Evolutionary conservation across 1,140 invertebrate species (phyloP), one percentile per base, ranked within the genome.

Genomic region (Capitella teleta): DNA sequence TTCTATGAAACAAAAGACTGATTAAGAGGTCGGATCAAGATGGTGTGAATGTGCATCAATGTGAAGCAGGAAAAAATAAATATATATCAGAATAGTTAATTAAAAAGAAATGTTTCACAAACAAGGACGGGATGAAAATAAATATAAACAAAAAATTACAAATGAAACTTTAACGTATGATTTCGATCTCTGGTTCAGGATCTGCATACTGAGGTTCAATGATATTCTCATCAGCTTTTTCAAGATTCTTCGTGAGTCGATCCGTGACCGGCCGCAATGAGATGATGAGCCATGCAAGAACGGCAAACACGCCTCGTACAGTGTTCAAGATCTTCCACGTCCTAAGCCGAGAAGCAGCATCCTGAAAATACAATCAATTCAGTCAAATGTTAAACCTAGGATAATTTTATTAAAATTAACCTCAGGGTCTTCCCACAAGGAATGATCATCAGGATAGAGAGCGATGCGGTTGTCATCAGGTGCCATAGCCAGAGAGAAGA

Each of bases 231-330:
- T 41, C 38, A 8, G 38, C 38, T 41, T 41, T 41, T 21, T 41
- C 38, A 12, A 41, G 23, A 41, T 41, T 36, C 24, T 50, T 50
- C 28, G 38, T 42, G n/a, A 50, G 40, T 21, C 40, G 21, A 21
- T 50, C 48, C 18, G 48, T 45, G 8, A n/a, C 18, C 12, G 48
- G 48, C 12, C 28, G 21, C 12, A 50, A 25, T 12, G 48, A 50
- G 2, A 50, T 43, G 16, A 50, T 42, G 30, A 50, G 43, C 48
- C 48, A 50, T 19, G 37, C 48, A 24, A 50, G 24, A 19, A 50
- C 43, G n/a, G 37, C 16, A 8, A 23, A 16, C 24, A 42, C 1
- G 8, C 48, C 48, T 14, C 48, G 48, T 25, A 41, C 36, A 16
- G 43, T 14, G 34, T 50, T 50, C 19, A 50, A 28, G 19, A 42